Base-by-base conservation (phyloP, 1,140 invertebrate species). In the Drosophila watanabei region DNA sequence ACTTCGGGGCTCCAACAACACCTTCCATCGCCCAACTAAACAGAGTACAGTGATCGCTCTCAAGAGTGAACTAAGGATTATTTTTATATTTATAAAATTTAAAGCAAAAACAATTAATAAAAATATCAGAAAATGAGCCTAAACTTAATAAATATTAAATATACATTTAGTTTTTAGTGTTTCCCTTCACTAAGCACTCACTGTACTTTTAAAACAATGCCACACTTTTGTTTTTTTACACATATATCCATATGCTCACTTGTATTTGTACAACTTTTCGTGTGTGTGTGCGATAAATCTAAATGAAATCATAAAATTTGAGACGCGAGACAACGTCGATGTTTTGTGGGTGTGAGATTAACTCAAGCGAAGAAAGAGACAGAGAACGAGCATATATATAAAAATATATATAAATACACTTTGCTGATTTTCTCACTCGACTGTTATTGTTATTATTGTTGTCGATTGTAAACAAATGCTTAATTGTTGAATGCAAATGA, bases 401-500 rank as follows among this genome's bases (percentile, higher is more conserved):
- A 18, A 45, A 20, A 45, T 20, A 20, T 20, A n/a, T 18, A 18
- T 10, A 20, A 18, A 45, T 45, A 45, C 10, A 45, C 56, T 24
- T 39, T 79, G 70, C 64, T 83, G 49, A 51, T 52, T 73, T 73
- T 73, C 70, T 72, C 68, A 73, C 65, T 64, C 54, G 37, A 32
- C 57, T 79, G 37, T 51, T 59, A 63, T 82, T 62, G 64, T 41
- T 68, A 45, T 79, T 83, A 57, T 79, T 62, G 43, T 73, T 71
- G 64, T 66, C 51, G 37, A 80, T 83, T 89, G 85, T 89, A 89
- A 89, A 89, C 85, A 89, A 88, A 89, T 88, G 73, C 79, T 79
- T 88, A 89, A 88, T 88, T 88, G 85, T 79, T 57, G 51, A 88
- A 88, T 88, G 85, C 85, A 88, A 88, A 89, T 88, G 72, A 71